Evolutionary conservation across 2,888 invertebrate genomes (phyloP), one percentile per base, ranked within the genome.

Genomic region (Sphinx pinastri): DNA sequence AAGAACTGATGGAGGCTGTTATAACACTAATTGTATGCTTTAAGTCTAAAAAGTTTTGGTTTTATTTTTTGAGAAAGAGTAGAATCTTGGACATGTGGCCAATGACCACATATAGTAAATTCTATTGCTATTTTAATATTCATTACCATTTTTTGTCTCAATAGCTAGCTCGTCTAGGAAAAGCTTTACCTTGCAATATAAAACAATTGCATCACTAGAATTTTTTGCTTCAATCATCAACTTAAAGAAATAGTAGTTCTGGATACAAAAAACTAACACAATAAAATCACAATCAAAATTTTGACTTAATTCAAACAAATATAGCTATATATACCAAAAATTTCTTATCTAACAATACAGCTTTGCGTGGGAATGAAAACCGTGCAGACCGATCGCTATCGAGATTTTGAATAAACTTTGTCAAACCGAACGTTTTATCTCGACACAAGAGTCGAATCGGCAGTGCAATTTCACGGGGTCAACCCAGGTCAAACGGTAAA

Each of bases 401-500:
- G 8, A 16, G 16, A 49, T 63, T 49, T 19, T 19, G 47, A 63
- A 63, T 63, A 63, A 63, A 49, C 63, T 63, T 63, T 63, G 63
- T 63, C 63, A 63, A 63, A 63, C 63, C 47, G 63, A 49, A 19
- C 19, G 19, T 49, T 60, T 63, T 63, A 63, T 63, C 19, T 63
- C 19, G 19, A 12, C 45, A 16, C 19, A 13, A 16, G 47, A 47
- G 49, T 47, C 19, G 63, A 47, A 63, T 63, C 63, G 58, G 63
- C 63, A 13, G 63, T 19, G 63, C 19, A 63, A 84, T 63, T 82
- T 83, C 79, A 83, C 82, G 88, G 87, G 92, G 88, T 92, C 89
- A 92, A 73, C 70, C n/a, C 84, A 84, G 92, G 87, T 92, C 92
- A 91, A 81, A 66, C 81, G 81, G 83, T 90, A 88, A 89, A 91